Evolutionary conservation across 2,113 vertebrate genomes (phyloP).

Genomic region (Channa argus): DNA sequence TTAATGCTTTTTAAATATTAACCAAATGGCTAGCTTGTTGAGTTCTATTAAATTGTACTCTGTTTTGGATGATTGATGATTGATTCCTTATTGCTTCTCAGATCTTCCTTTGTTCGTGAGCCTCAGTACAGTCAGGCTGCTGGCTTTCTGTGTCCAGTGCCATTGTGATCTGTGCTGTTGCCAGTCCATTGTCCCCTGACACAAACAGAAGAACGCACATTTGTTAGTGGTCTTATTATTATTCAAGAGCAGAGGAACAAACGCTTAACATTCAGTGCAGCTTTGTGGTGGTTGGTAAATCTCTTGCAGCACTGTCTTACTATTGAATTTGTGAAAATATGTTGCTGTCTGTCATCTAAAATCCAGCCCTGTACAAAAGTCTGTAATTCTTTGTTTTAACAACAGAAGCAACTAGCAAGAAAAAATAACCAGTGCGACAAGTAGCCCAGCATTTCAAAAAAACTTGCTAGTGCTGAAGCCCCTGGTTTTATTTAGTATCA

Average conservation of each 20-base stretch:
- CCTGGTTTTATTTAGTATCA: constrained; percentile 1
- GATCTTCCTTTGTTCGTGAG: constrained; percentile 42
- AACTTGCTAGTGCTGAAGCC: neutral
- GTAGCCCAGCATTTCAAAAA: neutral
- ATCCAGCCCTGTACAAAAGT: no score
- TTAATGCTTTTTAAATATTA: constrained; percentile 1
- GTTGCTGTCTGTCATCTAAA: no score
- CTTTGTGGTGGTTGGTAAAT: no score
- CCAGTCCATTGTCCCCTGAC: constrained; percentile 45
- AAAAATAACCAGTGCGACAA: neutral
- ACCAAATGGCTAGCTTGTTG: neutral
- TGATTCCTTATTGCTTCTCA: constrained; percentile 37
- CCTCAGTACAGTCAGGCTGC: constrained; percentile 33
- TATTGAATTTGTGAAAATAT: neutral
- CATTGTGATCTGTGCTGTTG: constrained; percentile 71
- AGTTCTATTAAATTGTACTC: neutral
- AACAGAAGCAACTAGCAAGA: neutral
- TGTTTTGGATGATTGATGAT: neutral
- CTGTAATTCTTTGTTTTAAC: neutral
- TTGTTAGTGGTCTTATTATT: neutral
- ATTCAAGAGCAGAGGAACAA: no score
- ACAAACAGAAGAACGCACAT: neutral
- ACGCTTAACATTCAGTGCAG: no score
- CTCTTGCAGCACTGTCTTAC: no score
- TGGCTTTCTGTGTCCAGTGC: constrained; percentile 59